A percentile compares a stretch with the other conserved stretches of the same genome.
Evolutionary conservation across 2,113 vertebrate species (phyloP).

Genomic region (Fulmarus glacialis): DNA sequence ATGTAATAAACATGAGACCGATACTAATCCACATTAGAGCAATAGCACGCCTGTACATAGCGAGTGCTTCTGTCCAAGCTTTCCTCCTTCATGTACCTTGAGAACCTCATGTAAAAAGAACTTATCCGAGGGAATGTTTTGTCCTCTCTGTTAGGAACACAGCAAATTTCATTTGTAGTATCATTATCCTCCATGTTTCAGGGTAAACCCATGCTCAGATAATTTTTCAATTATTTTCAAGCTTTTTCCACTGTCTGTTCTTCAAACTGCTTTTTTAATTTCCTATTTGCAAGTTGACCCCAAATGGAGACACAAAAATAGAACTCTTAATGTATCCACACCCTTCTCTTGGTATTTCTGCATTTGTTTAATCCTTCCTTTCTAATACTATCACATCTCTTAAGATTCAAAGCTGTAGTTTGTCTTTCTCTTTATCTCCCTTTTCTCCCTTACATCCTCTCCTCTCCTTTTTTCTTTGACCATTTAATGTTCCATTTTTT

Average conservation of each 20-base stretch:
- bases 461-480: neutral
- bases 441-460: neutral
- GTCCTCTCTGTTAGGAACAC: neutral
- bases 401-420: neutral
- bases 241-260: neutral
- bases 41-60: neutral
- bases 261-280: neutral
- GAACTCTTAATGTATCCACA: neutral
- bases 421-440: neutral
- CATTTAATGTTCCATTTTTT: neutral
- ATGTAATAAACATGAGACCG: neutral
- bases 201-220: neutral
- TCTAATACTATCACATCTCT: neutral
- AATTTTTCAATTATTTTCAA: neutral
- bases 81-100: neutral
- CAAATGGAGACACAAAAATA: neutral
- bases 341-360: neutral
- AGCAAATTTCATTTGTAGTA: neutral
- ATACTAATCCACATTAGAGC: neutral
- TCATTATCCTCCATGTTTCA: neutral
- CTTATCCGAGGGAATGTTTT: neutral
- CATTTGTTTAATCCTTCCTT: conserved; percentile 17
- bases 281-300: neutral
- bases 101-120: neutral
- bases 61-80: neutral